Evolutionary conservation across 2,888 invertebrate species (phyloP), one percentile per base, ranked within the genome.

Genomic region (Chymomyza fuscimana): DNA sequence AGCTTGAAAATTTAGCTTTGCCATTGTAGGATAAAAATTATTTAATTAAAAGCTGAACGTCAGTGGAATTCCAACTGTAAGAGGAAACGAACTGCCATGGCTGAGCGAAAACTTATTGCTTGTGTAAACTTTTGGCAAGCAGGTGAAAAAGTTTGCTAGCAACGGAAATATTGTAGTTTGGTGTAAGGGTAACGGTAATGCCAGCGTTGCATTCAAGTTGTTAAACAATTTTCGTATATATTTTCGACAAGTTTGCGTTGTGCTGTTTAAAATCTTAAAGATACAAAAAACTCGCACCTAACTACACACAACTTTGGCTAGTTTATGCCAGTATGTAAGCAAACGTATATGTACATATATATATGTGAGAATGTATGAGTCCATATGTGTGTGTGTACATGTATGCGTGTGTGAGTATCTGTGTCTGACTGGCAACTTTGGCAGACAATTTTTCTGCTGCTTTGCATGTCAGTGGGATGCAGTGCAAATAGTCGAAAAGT

Each of bases 391-490:
- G 36, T 36, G 36, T 32, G 32, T 32, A 4, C 7, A 4, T 4
- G 32, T n/a, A n/a, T n/a, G n/a, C n/a, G 40, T 52, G 22, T 32
- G 58, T 59, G 32, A 25, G 32, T 52, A 29, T 50, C n/a, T 52
- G 29, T 63, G 56, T 62, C 83, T 77, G 81, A 64, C 79, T 79
- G 75, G 75, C 75, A 87, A 87, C 77, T 87, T 86, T 76, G 79
- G 84, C 84, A 86, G 83, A 83, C 84, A 77, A 87, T 83, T 83
- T 88, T 83, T 83, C 84, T 86, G 88, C 82, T 88, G 79, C 88
- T 83, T 83, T 87, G 87, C 88, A 83, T 87, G 82, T 81, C 86
- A 74, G 82, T 79, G 70, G 65, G 67, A 63, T 29, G 52, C 64
- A 58, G 73, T 72, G 80, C 69, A 69, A 86, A 80, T 78, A 86